Evolutionary conservation across 2,888 invertebrate species (phyloP).

Genomic region (Drosophila mimica): DNA sequence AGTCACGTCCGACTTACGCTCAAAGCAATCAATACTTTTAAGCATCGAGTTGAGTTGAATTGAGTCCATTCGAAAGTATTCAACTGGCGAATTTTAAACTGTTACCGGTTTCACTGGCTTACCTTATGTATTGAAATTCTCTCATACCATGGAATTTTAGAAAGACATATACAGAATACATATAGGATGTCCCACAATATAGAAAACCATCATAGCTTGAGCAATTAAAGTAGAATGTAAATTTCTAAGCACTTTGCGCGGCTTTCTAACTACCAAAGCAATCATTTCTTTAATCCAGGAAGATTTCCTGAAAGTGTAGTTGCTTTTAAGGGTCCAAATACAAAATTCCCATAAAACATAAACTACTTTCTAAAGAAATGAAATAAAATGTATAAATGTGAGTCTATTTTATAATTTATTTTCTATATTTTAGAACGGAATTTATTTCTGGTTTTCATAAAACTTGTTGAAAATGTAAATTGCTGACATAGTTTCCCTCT

Average conservation of each 20-base stretch:
- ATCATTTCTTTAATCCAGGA: background rate
- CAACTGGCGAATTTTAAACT: conserved; percentile 9
- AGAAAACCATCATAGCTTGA: background rate
- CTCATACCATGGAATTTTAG: background rate
- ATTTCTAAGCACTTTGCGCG: background rate
- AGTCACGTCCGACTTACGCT: conserved; percentile 42
- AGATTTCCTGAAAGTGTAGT: background rate
- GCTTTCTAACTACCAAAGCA: background rate
- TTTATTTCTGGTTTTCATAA: background rate
- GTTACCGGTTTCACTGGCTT: conserved; percentile 3
- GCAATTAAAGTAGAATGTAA: background rate
- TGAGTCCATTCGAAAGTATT: conserved; percentile 32
- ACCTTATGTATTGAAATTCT: background rate
- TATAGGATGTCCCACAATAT: background rate
- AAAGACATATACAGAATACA: background rate
- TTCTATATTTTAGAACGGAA: background rate
- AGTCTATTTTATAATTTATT: background rate
- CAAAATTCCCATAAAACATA: background rate
- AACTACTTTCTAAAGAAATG: background rate
- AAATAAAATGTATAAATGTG: background rate
- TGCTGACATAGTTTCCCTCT: background rate
- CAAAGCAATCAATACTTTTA: conserved; percentile 35
- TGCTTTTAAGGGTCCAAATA: background rate
- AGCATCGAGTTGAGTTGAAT: conserved; percentile 5
- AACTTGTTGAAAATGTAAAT: conserved; percentile 1